These are phyloP conservation scores for Carassius auratus DNA, from an alignment of 2,113 vertebrate genomes.

Conservation along the genomic window DNA sequence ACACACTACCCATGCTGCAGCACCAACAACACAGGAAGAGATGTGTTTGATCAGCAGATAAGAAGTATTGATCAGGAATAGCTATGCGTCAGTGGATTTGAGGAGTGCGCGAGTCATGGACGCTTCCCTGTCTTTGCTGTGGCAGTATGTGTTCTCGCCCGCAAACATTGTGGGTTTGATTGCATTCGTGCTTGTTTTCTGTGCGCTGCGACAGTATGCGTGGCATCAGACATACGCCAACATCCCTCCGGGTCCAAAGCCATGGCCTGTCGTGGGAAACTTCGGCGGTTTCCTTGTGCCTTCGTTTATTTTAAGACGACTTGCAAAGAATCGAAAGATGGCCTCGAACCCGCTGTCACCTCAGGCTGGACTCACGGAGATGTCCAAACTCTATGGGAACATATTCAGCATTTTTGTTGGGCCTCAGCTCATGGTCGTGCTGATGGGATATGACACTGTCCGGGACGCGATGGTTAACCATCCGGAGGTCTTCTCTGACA, in stretches of 20 bases:
- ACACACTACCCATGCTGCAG: not conserved
- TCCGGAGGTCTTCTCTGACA: constrained; percentile 89
- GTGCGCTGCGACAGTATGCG: constrained; percentile 23
- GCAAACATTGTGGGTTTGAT: constrained; percentile 39
- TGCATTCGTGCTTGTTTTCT: constrained; percentile 43
- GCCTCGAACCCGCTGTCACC: constrained; percentile 32
- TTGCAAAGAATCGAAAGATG: constrained; percentile 26
- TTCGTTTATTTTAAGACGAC: constrained; percentile 62
- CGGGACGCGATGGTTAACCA: constrained; percentile 87
- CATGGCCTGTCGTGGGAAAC: constrained; percentile 88
- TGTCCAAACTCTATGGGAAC: constrained; percentile 78
- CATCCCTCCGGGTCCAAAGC: constrained; percentile 86
- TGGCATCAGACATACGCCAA: constrained; percentile 53
- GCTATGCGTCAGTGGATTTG: not conserved
- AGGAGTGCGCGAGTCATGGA: constrained; percentile 1
- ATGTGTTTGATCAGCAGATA: constrained; percentile 24
- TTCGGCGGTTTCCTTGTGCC: constrained; percentile 80
- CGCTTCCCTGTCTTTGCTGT: constrained; percentile 50
- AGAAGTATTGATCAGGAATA: not conserved
- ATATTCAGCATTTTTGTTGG: constrained; percentile 86
- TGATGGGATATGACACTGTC: constrained; percentile 85
- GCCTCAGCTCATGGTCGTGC: constrained; percentile 81
- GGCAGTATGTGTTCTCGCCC: constrained; percentile 28
- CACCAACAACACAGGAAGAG: constrained; percentile 49
- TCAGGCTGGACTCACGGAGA: constrained; percentile 71